These are phyloP conservation scores for Synodontis membranacea DNA, from an alignment of 2,113 vertebrate genomes.

Conservation along the genomic window DNA sequence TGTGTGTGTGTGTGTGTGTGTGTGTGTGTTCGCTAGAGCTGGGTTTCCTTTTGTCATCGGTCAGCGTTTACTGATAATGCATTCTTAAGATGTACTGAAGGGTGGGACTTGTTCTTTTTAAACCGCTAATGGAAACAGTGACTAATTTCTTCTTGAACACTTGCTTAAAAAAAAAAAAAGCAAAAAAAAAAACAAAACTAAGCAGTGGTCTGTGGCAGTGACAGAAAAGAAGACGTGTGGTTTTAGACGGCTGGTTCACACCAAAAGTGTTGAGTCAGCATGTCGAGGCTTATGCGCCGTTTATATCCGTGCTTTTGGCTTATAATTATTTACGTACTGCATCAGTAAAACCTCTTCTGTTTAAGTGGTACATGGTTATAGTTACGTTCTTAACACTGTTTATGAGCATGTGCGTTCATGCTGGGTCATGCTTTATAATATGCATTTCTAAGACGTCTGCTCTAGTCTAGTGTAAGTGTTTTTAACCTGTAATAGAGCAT, in stretches of 20 bases:
- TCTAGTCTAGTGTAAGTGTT: not conserved
- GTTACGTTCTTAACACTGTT: not conserved
- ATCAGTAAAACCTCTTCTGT: not conserved
- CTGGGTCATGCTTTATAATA: not conserved
- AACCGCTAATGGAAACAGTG: conserved; percentile 56
- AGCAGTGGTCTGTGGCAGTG: not conserved
- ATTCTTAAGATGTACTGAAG: conserved; percentile 61
- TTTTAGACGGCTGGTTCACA: not conserved
- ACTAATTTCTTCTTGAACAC: not conserved
- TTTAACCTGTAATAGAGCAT: not conserved
- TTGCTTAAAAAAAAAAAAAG: not conserved
- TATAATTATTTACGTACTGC: not conserved
- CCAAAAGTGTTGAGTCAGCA: not conserved
- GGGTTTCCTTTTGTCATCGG: not conserved
- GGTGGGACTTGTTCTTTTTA: conserved; percentile 55
- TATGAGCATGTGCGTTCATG: not conserved
- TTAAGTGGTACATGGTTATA: not conserved
- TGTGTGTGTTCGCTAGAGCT: not conserved
- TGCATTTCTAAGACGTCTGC: not conserved
- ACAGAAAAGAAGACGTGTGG: not conserved
- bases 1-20: no score
- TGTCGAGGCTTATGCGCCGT: no score
- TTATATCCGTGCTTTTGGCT: not conserved
- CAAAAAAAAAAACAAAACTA: no score
- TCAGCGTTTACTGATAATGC: not conserved